These are phyloP conservation scores for Threskiornis aethiopicus DNA, from an alignment of 2,797 vertebrate genomes.

Conservation along the genomic window DNA sequence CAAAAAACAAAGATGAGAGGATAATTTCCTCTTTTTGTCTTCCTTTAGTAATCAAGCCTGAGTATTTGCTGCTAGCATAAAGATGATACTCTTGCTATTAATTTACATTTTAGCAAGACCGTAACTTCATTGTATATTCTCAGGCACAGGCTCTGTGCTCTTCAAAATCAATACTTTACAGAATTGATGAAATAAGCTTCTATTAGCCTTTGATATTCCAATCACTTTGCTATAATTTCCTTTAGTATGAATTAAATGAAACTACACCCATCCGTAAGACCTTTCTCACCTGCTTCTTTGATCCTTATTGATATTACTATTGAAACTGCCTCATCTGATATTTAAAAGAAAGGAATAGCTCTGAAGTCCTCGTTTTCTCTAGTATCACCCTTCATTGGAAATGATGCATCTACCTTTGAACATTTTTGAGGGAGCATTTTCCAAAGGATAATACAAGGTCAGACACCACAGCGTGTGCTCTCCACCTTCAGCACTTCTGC, in stretches of 20 bases:
- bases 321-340: background rate
- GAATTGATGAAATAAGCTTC: background rate
- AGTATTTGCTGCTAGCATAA: background rate
- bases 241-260: background rate
- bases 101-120: background rate
- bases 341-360: background rate
- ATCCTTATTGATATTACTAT: background rate
- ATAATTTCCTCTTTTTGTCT: background rate
- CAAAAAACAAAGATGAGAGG: background rate
- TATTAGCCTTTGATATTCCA: background rate
- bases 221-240: background rate
- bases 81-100: background rate
- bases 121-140: background rate
- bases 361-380: background rate
- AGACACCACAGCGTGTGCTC: fast-evolving
- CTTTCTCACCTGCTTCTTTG: background rate
- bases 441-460: background rate
- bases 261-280: background rate
- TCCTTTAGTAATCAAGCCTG: background rate
- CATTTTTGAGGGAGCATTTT: background rate
- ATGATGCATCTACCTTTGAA: background rate
- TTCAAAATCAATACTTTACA: constrained; percentile 12
- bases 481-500: background rate
- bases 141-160: background rate
- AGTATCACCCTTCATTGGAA: background rate